Evolutionary conservation across 2,113 vertebrate genomes (phyloP).

Genomic region (Panthera uncia): DNA sequence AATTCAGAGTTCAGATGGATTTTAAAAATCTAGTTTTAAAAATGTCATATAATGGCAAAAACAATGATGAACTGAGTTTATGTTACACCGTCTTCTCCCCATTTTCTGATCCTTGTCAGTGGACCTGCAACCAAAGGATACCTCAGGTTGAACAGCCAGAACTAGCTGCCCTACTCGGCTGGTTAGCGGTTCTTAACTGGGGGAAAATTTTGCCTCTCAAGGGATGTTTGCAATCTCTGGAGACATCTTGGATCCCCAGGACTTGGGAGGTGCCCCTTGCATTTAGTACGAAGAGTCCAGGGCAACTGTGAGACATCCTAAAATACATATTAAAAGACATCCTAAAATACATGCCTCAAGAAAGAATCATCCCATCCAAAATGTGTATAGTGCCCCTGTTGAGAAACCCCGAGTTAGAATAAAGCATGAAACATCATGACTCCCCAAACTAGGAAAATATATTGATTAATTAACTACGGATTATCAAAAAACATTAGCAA

Average conservation of each 20-base stretch:
- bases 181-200: neutral
- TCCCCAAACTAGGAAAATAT: neutral
- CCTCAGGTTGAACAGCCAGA: neutral
- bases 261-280: neutral
- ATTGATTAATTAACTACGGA: neutral
- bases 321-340: neutral
- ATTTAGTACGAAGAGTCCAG: neutral
- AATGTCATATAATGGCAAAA: neutral
- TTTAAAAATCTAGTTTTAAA: neutral
- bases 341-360: neutral
- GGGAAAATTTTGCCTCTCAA: neutral
- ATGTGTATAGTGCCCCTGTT: neutral
- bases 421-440: neutral
- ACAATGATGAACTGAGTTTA: neutral
- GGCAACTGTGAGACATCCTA: neutral
- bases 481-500: neutral
- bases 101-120: neutral
- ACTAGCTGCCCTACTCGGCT: neutral
- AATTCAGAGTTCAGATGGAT: neutral
- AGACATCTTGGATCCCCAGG: neutral
- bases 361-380: neutral
- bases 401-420: neutral
- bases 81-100: fast-evolving
- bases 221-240: neutral
- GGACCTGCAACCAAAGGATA: neutral